phyloP scores from a whole-genome alignment of 2,888 invertebrate genomes.

The Limnephilus lunatus region DNA sequence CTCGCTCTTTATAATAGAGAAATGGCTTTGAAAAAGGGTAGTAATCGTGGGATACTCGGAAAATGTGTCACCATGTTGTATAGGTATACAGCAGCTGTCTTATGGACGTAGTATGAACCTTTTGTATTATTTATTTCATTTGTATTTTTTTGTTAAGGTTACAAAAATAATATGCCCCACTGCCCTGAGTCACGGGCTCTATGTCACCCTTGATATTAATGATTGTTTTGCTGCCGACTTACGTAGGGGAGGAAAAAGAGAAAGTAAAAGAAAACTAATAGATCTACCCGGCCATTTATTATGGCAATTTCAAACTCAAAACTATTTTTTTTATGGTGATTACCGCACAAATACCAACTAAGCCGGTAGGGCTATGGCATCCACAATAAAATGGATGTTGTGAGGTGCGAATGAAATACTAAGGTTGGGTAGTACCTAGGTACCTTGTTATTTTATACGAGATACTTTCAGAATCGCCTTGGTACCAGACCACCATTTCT shows the following conservation, averaged over 20 bases:
- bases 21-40: neutral
- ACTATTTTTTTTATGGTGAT: neutral
- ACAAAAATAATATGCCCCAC: neutral
- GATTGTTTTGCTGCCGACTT: neutral
- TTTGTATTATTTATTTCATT: neutral
- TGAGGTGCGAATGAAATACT: no score
- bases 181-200: neutral
- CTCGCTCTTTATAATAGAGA: neutral
- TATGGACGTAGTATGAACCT: neutral
- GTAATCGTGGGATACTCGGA: neutral
- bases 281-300: neutral
- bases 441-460: no score
- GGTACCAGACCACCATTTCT: no score
- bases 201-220: neutral
- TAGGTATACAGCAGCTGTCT: slow-evolving; percentile 52
- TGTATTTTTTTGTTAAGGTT: neutral
- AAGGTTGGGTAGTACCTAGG: no score
- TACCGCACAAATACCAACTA: neutral
- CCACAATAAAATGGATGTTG: no score
- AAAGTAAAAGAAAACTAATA: neutral
- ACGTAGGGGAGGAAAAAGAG: neutral
- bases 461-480: no score
- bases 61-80: slow-evolving; percentile 36
- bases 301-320: neutral
- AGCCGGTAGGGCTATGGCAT: neutral